phyloP scores from a whole-genome alignment of 2,113 vertebrate species.

The Anguilla japonica region DNA sequence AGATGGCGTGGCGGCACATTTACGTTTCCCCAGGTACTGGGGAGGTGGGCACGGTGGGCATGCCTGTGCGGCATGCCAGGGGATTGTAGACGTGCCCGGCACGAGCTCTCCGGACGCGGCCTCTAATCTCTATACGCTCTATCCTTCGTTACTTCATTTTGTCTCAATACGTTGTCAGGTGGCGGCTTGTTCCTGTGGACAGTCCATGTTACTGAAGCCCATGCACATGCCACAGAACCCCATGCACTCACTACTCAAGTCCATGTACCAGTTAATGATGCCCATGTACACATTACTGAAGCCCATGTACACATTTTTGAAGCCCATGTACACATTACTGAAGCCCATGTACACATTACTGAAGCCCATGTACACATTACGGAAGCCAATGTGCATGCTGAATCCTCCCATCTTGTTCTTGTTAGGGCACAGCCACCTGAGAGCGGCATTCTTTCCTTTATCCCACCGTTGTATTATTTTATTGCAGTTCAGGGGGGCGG shows the following conservation, averaged over 20 bases:
- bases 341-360: background rate
- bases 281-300: too few species aligned
- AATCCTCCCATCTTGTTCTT: background rate
- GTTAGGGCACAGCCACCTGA: background rate
- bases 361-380: background rate
- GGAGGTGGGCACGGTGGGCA: too few species aligned
- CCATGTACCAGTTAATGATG: too few species aligned
- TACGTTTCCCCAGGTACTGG: too few species aligned
- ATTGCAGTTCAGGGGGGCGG: background rate
- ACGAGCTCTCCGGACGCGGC: background rate
- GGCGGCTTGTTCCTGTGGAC: too few species aligned
- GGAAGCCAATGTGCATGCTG: background rate
- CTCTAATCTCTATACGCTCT: background rate
- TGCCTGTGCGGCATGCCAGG: too few species aligned
- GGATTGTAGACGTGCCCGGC: background rate
- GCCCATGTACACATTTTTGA: too few species aligned
- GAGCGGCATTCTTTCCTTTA: background rate
- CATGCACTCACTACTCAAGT: too few species aligned
- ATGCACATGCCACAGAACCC: too few species aligned
- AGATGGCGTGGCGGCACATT: too few species aligned
- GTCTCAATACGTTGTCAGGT: background rate
- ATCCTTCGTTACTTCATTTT: background rate
- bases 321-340: too few species aligned
- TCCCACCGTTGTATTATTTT: slow-evolving; percentile 6
- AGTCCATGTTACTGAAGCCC: too few species aligned